A percentile compares a stretch with the other conserved stretches of the same genome.
These are phyloP conservation scores for Cyrtorhinus lividipennis DNA, from an alignment of 1,140 invertebrate species.

Conservation along the genomic window DNA sequence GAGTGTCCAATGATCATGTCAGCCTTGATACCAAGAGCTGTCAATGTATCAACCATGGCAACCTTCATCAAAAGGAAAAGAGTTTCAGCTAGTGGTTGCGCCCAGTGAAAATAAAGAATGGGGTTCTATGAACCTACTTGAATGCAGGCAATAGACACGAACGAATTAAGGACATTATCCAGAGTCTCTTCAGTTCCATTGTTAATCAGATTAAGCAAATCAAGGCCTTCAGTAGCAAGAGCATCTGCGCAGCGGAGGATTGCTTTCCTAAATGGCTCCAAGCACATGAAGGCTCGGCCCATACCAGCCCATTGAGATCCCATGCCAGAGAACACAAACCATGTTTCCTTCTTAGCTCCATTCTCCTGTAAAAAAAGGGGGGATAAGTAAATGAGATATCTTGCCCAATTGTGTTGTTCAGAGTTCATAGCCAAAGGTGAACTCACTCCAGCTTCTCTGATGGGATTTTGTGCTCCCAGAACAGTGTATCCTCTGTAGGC, in stretches of 20 bases:
- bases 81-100: too few species aligned
- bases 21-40: constrained; percentile 56
- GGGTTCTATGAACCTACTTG: constrained; percentile 42
- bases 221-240: constrained; percentile 58
- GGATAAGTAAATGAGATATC: too few species aligned
- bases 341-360: constrained; percentile 68
- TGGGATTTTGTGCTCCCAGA: too few species aligned
- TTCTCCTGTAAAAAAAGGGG: too few species aligned
- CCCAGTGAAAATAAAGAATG: not conserved
- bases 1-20: constrained; percentile 95
- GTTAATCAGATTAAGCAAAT: constrained; percentile 65
- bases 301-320: constrained; percentile 93
- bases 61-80: constrained; percentile 45
- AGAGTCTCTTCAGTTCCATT: constrained; percentile 58
- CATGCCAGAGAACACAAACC: constrained; percentile 94
- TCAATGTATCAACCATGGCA: constrained; percentile 73
- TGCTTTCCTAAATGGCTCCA: constrained; percentile 64
- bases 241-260: constrained; percentile 59
- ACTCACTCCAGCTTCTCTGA: too few species aligned
- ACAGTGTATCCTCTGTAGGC: too few species aligned
- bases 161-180: constrained; percentile 72
- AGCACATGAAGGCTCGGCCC: constrained; percentile 64
- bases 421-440: too few species aligned
- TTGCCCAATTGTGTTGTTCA: too few species aligned
- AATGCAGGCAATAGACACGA: constrained; percentile 85